These are phyloP conservation scores for Orchestes rusci DNA, from an alignment of 2,888 invertebrate species.

Conservation along the genomic window DNA sequence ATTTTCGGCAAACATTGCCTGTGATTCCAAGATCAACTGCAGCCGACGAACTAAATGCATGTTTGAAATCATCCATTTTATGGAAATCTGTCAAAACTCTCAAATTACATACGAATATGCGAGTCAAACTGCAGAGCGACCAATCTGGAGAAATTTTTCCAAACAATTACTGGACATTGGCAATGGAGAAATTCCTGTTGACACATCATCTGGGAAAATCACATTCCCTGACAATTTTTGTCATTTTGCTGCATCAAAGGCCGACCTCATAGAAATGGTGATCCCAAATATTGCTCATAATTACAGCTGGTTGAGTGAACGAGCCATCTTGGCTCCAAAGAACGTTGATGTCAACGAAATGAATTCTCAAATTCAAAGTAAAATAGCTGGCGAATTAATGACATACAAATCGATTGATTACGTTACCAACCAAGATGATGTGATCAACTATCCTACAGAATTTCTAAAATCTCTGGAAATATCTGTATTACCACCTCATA, in stretches of 20 bases:
- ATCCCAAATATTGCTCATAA: slow-evolving; percentile 8
- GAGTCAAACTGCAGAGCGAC: background rate
- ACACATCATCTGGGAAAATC: background rate
- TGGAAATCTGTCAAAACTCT: slow-evolving; percentile 20
- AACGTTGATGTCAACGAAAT: too few relatives aligned
- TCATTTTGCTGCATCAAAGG: background rate
- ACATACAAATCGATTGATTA: too few relatives aligned
- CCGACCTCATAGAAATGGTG: background rate
- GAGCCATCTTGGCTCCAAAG: too few relatives aligned
- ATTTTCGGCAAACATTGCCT: slow-evolving; percentile 17
- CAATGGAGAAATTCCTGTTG: background rate
- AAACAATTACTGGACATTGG: slow-evolving; percentile 4
- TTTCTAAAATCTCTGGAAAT: too few relatives aligned
- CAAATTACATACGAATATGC: background rate
- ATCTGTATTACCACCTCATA: too few relatives aligned
- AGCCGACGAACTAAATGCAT: slow-evolving; percentile 37
- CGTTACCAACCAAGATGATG: too few relatives aligned
- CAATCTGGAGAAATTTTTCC: background rate
- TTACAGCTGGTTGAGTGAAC: too few relatives aligned
- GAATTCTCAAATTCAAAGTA: too few relatives aligned
- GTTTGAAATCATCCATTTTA: slow-evolving; percentile 25
- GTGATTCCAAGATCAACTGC: slow-evolving; percentile 32
- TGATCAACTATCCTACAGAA: too few relatives aligned
- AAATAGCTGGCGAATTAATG: too few relatives aligned
- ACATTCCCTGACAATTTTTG: slow-evolving; percentile 1